A percentile compares a stretch with the other conserved stretches of the same genome.
Conservation (phyloP, 2,113 vertebrate species). For the Guaruba guarouba region DNA sequence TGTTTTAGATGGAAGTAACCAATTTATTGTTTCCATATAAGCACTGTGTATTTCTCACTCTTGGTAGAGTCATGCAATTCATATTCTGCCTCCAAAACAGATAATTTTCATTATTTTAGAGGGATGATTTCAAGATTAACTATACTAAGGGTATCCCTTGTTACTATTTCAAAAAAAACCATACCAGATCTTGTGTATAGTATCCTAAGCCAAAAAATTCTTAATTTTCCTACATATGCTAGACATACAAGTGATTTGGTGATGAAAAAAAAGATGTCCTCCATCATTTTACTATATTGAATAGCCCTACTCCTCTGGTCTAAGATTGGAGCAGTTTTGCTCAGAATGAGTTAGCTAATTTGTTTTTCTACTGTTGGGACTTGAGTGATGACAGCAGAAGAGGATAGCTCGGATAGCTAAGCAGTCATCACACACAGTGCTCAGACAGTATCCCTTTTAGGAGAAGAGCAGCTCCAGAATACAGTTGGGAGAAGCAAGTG, state of each 20-base stretch:
- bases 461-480: background rate
- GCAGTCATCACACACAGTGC: background rate
- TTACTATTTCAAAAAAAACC: background rate
- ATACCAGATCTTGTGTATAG: background rate
- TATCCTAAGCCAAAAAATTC: background rate
- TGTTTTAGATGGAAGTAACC: background rate
- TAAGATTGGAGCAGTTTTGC: background rate
- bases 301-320: background rate
- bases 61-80: background rate
- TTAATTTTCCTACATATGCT: background rate
- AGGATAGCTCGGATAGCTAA: background rate
- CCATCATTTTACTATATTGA: background rate
- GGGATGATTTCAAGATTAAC: background rate
- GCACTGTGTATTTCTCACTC: background rate
- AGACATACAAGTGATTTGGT: background rate
- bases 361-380: background rate
- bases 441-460: background rate
- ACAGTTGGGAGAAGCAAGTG: background rate
- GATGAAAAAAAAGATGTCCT: background rate
- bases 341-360: background rate
- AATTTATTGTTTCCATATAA: background rate
- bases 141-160: background rate
- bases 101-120: background rate
- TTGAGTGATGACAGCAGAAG: background rate
- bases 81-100: background rate